Percentiles rank a stretch among this genome's conserved stretches.
These are phyloP conservation scores for Fringilla coelebs DNA, from an alignment of 2,797 vertebrate genomes.

Conservation along the genomic window DNA sequence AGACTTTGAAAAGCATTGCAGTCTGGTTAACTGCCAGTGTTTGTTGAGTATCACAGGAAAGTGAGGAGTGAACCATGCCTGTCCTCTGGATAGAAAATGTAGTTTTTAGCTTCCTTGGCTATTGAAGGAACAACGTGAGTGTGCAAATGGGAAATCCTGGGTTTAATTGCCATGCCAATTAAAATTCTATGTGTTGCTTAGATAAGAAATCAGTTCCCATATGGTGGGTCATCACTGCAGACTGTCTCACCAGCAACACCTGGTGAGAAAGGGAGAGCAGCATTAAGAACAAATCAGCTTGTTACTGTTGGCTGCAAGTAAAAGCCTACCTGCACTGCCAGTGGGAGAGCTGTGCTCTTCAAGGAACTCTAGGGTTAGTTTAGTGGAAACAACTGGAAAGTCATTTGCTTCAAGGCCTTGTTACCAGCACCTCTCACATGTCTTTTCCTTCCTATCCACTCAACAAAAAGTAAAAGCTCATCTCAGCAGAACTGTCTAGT, in stretches of 20 bases:
- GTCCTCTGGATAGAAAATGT: not conserved
- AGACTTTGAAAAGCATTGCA: not conserved
- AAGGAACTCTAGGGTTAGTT: not conserved
- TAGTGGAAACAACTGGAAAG: conserved; percentile 3
- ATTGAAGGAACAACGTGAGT: not conserved
- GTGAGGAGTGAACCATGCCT: not conserved
- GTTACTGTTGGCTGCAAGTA: not conserved
- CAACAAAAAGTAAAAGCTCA: not conserved
- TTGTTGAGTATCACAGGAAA: not conserved
- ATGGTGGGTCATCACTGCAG: not conserved
- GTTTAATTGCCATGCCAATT: not conserved
- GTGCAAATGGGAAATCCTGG: not conserved
- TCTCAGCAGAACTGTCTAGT: conserved; percentile 1
- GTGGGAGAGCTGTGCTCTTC: not conserved
- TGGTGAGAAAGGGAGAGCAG: not conserved
- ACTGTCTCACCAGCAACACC: not conserved
- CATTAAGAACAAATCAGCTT: not conserved
- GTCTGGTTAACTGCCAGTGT: not conserved
- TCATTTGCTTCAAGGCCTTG: not conserved
- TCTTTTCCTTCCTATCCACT: not conserved
- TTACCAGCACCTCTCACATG: not conserved
- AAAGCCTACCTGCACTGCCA: not conserved
- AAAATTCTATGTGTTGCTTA: not conserved
- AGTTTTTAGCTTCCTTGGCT: not conserved
- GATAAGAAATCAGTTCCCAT: not conserved